These are phyloP conservation scores for Phengaris arion DNA, from an alignment of 2,888 invertebrate genomes.

Conservation along the genomic window DNA sequence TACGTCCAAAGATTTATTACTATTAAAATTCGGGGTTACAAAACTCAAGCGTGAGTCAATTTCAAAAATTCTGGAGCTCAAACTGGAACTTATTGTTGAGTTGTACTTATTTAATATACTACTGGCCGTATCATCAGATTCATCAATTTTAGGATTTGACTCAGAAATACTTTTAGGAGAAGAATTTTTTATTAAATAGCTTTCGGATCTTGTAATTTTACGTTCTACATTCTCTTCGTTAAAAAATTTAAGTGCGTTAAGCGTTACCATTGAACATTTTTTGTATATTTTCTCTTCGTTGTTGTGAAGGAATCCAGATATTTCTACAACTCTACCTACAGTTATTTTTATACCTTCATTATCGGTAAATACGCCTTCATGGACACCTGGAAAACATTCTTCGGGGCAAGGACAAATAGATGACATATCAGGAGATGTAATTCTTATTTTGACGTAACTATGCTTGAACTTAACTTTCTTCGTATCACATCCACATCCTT, in stretches of 20 bases:
- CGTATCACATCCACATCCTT: slow-evolving; percentile 61
- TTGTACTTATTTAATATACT: background rate
- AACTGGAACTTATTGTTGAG: background rate
- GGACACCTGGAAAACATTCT: slow-evolving; percentile 58
- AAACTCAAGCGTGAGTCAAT: slow-evolving; percentile 20
- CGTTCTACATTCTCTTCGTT: background rate
- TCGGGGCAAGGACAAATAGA: slow-evolving; percentile 58
- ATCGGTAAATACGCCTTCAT: slow-evolving; percentile 55
- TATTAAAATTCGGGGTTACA: slow-evolving; percentile 12
- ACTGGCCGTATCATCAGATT: background rate
- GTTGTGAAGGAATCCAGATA: slow-evolving; percentile 41
- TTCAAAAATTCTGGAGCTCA: background rate
- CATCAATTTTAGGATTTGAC: background rate
- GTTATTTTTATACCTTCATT: slow-evolving; percentile 64
- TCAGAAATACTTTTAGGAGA: background rate
- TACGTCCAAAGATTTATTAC: background rate
- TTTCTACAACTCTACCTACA: slow-evolving; percentile 53
- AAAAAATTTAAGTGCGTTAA: background rate
- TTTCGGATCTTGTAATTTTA: slow-evolving; percentile 2
- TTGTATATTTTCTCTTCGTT: background rate
- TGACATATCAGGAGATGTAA: slow-evolving; percentile 62
- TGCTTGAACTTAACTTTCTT: slow-evolving; percentile 66
- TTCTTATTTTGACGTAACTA: slow-evolving; percentile 62
- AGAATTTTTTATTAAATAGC: background rate
- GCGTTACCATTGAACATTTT: background rate